These are phyloP conservation scores for Chelonus formosanus DNA, from an alignment of 2,888 invertebrate species.

Conservation along the genomic window DNA sequence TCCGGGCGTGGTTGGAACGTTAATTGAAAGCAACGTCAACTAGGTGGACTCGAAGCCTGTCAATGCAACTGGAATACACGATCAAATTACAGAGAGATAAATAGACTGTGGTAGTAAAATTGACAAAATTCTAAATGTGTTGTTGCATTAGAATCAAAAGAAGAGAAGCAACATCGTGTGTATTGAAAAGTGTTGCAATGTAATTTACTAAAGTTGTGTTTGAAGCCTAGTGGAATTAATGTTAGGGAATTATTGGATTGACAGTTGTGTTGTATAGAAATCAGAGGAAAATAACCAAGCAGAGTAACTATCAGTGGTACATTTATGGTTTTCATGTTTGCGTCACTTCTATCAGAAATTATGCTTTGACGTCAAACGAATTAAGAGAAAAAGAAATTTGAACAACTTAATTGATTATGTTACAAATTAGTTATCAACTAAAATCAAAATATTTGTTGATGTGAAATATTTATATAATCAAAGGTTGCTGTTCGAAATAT, in stretches of 20 bases:
- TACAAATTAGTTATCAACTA: not conserved
- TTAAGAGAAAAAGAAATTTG: too few species aligned
- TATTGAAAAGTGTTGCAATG: not conserved
- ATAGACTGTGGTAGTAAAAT: constrained; percentile 31
- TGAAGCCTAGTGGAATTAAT: too few species aligned
- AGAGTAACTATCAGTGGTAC: too few species aligned
- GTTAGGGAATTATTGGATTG: too few species aligned
- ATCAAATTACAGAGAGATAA: constrained; percentile 27
- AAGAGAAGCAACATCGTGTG: not conserved
- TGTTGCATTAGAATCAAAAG: not conserved
- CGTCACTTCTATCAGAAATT: too few species aligned
- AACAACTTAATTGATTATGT: not conserved
- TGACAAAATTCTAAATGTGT: constrained; percentile 27
- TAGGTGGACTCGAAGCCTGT: constrained; percentile 26
- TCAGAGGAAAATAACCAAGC: too few species aligned
- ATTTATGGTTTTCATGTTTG: too few species aligned
- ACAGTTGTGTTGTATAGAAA: too few species aligned
- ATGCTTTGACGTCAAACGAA: too few species aligned
- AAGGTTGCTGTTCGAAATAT: not conserved
- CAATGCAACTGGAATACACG: constrained; percentile 27
- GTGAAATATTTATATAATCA: not conserved
- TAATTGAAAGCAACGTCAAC: constrained; percentile 47
- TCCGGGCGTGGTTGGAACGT: constrained; percentile 41
- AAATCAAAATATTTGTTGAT: not conserved
- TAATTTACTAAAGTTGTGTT: not conserved